A percentile compares a stretch with the other conserved stretches of the same genome.
These are phyloP conservation scores for Porites divaricata DNA, from an alignment of 92 coral and sea anemone species.

Conservation along the genomic window DNA sequence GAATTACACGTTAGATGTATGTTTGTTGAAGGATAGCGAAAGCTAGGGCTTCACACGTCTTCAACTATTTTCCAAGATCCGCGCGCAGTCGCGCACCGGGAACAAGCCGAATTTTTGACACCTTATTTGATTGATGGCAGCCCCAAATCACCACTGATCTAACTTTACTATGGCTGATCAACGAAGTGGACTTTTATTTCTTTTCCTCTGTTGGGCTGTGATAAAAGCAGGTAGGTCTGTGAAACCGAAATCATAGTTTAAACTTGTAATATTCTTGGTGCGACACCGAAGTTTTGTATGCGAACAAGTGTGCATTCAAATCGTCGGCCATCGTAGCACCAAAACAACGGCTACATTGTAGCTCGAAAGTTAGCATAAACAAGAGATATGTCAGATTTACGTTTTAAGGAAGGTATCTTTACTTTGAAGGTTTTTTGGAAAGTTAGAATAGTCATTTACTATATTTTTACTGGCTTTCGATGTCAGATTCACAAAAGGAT, in stretches of 20 bases:
- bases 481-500: slow-evolving; percentile 4
- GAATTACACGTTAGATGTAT: neutral
- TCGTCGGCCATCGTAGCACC: neutral
- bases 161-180: slow-evolving; percentile 33
- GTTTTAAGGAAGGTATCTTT: neutral
- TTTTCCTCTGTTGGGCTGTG: slow-evolving; percentile 40
- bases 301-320: slow-evolving; percentile 20
- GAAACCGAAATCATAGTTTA: neutral
- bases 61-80: neutral
- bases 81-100: neutral
- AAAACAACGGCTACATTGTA: neutral
- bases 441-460: neutral
- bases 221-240: slow-evolving; percentile 48
- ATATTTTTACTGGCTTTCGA: neutral
- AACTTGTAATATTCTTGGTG: neutral
- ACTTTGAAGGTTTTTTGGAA: neutral
- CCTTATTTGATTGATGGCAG: slow-evolving; percentile 9
- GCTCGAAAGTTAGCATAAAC: neutral
- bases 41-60: neutral
- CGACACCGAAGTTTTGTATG: neutral
- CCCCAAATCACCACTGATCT: neutral
- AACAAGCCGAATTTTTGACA: neutral
- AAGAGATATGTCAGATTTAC: neutral
- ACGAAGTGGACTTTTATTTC: slow-evolving; percentile 31
- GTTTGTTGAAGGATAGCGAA: neutral